Base-by-base conservation (phyloP, 2,888 invertebrate genomes). In the Spilosoma lubricipeda region DNA sequence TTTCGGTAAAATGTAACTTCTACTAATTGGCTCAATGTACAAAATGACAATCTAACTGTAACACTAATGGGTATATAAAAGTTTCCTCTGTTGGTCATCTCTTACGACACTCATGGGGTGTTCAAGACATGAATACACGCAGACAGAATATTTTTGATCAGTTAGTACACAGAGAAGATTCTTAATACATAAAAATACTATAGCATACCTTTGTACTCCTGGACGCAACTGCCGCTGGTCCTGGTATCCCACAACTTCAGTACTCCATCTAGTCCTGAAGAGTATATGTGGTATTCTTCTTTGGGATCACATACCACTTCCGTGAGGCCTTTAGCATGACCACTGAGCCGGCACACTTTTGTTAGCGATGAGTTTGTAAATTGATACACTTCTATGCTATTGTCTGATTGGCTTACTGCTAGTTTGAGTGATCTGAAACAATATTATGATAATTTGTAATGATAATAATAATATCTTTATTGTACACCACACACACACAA, bases 161-260 rank as follows among this genome's bases (percentile, higher is more conserved):
- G n/a, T n/a, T n/a, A n/a, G n/a, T n/a, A n/a, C n/a, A n/a, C n/a
- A n/a, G n/a, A n/a, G n/a, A n/a, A n/a, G n/a, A n/a, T n/a, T n/a
- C n/a, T n/a, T 36, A 36, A 7, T 18, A 65, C 20, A 9, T 11
- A 9, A 11, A 69, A 33, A 36, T 52, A 13, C 3, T n/a, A 45
- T 23, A 33, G 0, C 33, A 5, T 36, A 93, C 94, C 92, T 90
- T 91, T 92, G 80, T 92, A 93, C 75, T 94, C 92, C 76, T 91
- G 92, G 3, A 90, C 92, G 87, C 91, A 92, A 69, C 77, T 86
- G 0, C 92, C 95, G 73, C 96, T 94, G 0, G 93, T 91, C 85
- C 97, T 92, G 3, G 97, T 93, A 89, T 98, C 97, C 96, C 97
- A 97, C 71, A 97, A 87, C 83, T 96, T 96, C 48, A 97, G 92